Percentiles rank a stretch among this genome's conserved stretches.
phyloP scores from a whole-genome alignment of 2,113 vertebrate genomes.

The Calidris pugnax region DNA sequence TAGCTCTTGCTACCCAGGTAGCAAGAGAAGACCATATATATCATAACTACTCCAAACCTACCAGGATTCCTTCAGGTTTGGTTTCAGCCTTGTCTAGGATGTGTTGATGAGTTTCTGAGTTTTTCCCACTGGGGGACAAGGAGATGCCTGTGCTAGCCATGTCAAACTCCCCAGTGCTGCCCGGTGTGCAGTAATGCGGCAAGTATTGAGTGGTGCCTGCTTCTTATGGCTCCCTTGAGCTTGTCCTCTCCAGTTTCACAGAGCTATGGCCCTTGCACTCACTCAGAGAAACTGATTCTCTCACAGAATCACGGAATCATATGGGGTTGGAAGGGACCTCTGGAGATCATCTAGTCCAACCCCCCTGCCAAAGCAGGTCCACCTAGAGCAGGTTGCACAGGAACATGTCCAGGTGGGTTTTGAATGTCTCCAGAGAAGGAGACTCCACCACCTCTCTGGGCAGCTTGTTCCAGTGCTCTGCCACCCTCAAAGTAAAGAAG shows the following conservation, averaged over 20 bases:
- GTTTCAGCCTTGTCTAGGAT: not conserved
- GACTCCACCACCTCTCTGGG: too few relatives aligned
- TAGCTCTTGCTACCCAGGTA: not conserved
- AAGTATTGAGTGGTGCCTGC: not conserved
- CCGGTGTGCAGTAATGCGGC: too few relatives aligned
- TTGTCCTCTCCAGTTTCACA: not conserved
- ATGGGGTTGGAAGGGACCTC: too few relatives aligned
- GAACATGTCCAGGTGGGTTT: too few relatives aligned
- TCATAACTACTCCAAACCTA: not conserved
- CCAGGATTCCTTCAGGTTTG: not conserved
- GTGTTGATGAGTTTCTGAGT: not conserved
- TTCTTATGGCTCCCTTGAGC: not conserved
- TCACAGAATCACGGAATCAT: too few relatives aligned
- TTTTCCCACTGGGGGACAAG: not conserved
- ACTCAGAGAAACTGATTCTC: not conserved
- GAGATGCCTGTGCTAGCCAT: rapidly evolving
- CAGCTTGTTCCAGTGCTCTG: too few relatives aligned
- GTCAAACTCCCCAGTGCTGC: not conserved
- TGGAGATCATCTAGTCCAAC: too few relatives aligned
- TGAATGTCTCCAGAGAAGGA: too few relatives aligned
- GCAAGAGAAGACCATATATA: not conserved
- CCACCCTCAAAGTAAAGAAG: too few relatives aligned
- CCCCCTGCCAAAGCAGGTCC: too few relatives aligned
- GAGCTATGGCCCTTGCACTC: not conserved
- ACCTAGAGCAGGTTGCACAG: too few relatives aligned